Base-by-base conservation (phyloP, 1,140 invertebrate species). In the Hyposmocoma kahamanoa region DNA sequence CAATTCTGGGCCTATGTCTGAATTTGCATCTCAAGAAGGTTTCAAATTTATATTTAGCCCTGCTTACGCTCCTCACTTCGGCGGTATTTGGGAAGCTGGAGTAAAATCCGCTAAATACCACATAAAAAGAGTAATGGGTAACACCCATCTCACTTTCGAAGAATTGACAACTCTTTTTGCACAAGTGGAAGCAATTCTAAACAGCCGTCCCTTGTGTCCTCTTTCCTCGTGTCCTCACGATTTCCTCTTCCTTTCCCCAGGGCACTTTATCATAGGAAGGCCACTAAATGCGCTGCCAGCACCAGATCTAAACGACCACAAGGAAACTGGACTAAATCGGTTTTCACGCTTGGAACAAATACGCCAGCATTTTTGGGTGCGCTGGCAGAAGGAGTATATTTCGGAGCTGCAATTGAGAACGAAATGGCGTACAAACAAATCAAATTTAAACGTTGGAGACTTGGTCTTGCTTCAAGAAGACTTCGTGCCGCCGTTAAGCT, bases 191-290 rank as follows among this genome's bases (percentile, higher is more conserved):
- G 22, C 26, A 2, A 26, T 44, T 26, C 3, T 44, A 5, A 44
- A 44, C n/a, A 26, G 22, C 22, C 42, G 42, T 19, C 42, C 42
- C 2, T 44, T 30, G 19, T 26, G 22, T 18, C 26, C 46, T 13
- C 1, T 38, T 15, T 42, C 32, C 1, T 39, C 22, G 2, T 53
- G 64, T 41, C 62, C 63, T 15, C 30, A 54, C 21, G 66, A 75
- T 20, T 24, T 59, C 1, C 3, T 28, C 1, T 17, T 54, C 9
- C 45, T 80, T 3, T 67, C 72, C 3, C 68, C 69, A 6, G 53
- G 47, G 8, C 57, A 70, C 43, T 70, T 62, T 24, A 41, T 71
- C 1, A 63, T 65, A 9, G 56, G 50, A 4, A 20, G 47, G 5
- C 21, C 45, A 3, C n/a, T 36, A 1, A 47, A 1, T 11, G 18